Conservation (phyloP, 2,113 vertebrate genomes). For the Steatornis caripensis region DNA sequence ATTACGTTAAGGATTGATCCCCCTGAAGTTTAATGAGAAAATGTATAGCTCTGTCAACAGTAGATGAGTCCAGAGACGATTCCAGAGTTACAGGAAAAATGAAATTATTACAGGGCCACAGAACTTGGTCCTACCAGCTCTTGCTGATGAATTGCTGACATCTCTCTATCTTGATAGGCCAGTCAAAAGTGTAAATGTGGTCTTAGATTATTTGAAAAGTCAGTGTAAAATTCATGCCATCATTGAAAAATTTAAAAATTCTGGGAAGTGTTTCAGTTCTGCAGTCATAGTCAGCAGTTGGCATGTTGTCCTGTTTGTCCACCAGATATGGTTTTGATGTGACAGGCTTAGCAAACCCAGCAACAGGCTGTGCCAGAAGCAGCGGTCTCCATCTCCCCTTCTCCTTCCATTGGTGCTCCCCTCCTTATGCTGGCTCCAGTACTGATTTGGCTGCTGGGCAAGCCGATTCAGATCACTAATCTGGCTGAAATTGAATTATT, state of each 20-base stretch:
- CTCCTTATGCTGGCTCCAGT: neutral
- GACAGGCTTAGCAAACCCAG: neutral
- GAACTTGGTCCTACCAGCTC: neutral
- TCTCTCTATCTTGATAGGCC: neutral
- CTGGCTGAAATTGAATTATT: neutral
- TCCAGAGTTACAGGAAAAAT: neutral
- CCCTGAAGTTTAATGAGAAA: neutral
- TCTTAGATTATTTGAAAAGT: neutral
- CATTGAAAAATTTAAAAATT: neutral
- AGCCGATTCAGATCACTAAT: neutral
- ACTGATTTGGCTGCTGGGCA: neutral
- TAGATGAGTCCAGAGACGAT: neutral
- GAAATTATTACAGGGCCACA: neutral
- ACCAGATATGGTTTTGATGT: neutral
- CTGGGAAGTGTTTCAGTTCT: neutral
- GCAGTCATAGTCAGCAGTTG: neutral
- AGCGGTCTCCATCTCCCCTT: neutral
- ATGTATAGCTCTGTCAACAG: neutral
- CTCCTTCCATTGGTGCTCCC: neutral
- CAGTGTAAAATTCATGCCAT: neutral
- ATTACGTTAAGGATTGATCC: neutral
- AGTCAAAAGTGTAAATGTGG: neutral
- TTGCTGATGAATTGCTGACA: neutral
- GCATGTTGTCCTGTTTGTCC: neutral
- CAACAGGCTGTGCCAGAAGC: neutral